Evolutionary conservation across 2,888 invertebrate genomes (phyloP).

Genomic region (Ochropleura leucogaster): DNA sequence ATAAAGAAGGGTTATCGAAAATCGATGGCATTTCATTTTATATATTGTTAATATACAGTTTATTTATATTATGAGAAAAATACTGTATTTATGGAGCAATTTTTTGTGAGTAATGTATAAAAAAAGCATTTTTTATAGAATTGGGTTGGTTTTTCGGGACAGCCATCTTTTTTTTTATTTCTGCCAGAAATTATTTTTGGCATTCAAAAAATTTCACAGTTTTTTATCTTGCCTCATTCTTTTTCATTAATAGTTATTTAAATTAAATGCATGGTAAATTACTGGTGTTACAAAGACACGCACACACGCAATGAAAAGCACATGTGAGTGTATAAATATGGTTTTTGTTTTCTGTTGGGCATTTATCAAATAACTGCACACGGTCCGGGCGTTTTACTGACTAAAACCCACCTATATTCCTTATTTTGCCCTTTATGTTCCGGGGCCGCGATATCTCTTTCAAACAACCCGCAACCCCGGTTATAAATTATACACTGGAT

Average conservation of each 20-base stretch:
- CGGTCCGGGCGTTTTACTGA: too few relatives aligned
- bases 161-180: neutral
- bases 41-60: slow-evolving; percentile 32
- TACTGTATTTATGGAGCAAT: slow-evolving; percentile 34
- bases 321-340: too few relatives aligned
- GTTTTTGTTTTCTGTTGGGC: too few relatives aligned
- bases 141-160: neutral
- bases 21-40: slow-evolving; percentile 38
- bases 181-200: neutral
- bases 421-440: too few relatives aligned
- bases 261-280: too few relatives aligned
- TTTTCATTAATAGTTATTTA: neutral
- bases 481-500: too few relatives aligned
- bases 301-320: too few relatives aligned
- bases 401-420: too few relatives aligned
- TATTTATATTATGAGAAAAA: slow-evolving; percentile 44
- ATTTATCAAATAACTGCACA: too few relatives aligned
- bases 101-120: neutral
- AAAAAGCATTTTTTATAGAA: neutral
- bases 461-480: too few relatives aligned
- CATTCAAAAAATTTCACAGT: neutral
- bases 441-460: too few relatives aligned
- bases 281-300: too few relatives aligned
- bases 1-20: slow-evolving; percentile 53
- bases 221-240: neutral